Base-by-base conservation (phyloP, 2,113 vertebrate species). In the Otolemur garnettii region DNA sequence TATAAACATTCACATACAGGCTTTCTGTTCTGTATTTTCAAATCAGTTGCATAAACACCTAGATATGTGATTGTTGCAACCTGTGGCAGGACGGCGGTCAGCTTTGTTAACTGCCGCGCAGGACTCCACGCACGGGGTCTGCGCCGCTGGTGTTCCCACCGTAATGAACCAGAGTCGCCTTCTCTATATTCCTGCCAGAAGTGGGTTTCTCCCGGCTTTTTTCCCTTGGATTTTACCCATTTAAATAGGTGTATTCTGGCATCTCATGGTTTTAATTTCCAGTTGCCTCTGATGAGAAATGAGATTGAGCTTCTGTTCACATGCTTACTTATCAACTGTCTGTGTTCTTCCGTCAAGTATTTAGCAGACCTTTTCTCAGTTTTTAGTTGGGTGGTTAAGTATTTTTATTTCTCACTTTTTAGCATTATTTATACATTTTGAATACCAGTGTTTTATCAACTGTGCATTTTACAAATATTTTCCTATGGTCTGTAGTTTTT, bases 391-490 rank as follows among this genome's bases (percentile, higher is more conserved):
- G 18, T 87, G 57, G 35, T 45, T 91, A 2, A 2, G 18, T 84
- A 57, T 4, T 38, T 72, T 30, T 66, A 42, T 82, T 68, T 15
- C 13, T 71, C 12, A 35, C n/a, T 30, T 68, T 64, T 79, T 72
- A 80, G 42, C 24, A 50, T 66, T 89, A n/a, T 88, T 90, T 78
- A 11, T 24, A 22, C 84, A 87, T 38, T 90, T 90, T 24, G 1
- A 87, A 84, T 80, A 5, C 71, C 64, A 86, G 15, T 90, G 55
- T 90, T 87, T 66, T 66, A 77, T 71, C 68, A 38, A n/a, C 88
- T 35, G 26, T n/a, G 4, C 17, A 26, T 69, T 80, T 92, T 33
- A 2, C 15, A 59, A 91, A 66, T 64, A 64, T 71, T 59, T 59
- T 91, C 42, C 42, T 55, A 74, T 19, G 30, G 17, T 68, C 33